Evolutionary conservation across 2,797 vertebrate species (phyloP).

Genomic region (Xyrichtys novacula): DNA sequence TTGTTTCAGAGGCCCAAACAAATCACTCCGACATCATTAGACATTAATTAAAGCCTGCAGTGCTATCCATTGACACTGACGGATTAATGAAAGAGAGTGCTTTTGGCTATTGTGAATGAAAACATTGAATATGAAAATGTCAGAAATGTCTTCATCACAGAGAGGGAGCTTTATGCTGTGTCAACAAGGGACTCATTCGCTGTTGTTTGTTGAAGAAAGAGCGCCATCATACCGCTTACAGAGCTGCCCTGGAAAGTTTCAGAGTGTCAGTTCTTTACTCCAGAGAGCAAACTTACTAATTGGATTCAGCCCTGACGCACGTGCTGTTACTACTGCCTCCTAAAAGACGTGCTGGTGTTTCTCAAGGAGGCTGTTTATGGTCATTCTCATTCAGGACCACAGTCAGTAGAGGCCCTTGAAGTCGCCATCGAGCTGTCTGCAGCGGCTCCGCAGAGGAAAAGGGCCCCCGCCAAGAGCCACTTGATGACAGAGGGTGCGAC

Average conservation of each 20-base stretch:
- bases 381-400: conserved; percentile 76
- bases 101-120: conserved; percentile 47
- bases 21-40: conserved; percentile 54
- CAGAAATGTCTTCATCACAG: conserved; percentile 34
- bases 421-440: conserved; percentile 58
- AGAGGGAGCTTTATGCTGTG: conserved; percentile 17
- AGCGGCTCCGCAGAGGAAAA: conserved; percentile 30
- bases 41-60: conserved; percentile 68
- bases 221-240: conserved; percentile 7
- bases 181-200: conserved; percentile 39
- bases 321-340: conserved; percentile 52
- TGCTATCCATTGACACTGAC: conserved; percentile 42
- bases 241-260: conserved; percentile 50
- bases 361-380: conserved; percentile 66
- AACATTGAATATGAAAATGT: conserved; percentile 44
- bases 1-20: conserved; percentile 65
- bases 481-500: conserved; percentile 68
- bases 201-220: conserved; percentile 38
- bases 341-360: conserved; percentile 62
- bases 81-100: conserved; percentile 57
- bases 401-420: conserved; percentile 50
- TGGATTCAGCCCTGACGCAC: conserved; percentile 54
- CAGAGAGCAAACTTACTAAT: conserved; percentile 66
- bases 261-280: conserved; percentile 35
- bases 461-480: conserved; percentile 46